These are phyloP conservation scores for Nephrotoma flavescens DNA, from an alignment of 2,888 invertebrate genomes.

Conservation along the genomic window DNA sequence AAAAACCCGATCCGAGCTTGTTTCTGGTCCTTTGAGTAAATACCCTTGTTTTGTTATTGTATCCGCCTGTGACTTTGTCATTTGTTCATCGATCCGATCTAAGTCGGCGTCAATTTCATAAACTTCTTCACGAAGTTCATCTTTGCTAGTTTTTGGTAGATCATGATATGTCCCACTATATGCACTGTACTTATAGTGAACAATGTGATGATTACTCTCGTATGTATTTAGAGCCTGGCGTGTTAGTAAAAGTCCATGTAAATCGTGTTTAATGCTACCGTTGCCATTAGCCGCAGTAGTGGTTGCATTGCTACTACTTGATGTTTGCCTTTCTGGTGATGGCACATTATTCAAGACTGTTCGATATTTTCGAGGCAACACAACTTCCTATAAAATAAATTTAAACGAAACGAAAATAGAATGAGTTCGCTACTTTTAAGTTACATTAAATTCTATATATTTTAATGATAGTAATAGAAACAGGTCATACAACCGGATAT, in stretches of 20 bases:
- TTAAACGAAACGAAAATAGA: not conserved
- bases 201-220: constrained; percentile 74
- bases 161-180: constrained; percentile 81
- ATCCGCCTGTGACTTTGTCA: constrained; percentile 48
- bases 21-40: constrained; percentile 82
- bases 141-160: constrained; percentile 46
- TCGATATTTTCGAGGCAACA: constrained; percentile 63
- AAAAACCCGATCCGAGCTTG: constrained; percentile 79
- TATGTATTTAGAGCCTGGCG: constrained; percentile 54
- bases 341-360: constrained; percentile 46
- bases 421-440: not conserved
- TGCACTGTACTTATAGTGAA: constrained; percentile 80
- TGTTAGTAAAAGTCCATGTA: constrained; percentile 39
- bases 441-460: not conserved
- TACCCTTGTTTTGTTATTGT: constrained; percentile 81
- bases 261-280: constrained; percentile 10
- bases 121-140: constrained; percentile 61
- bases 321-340: constrained; percentile 11
- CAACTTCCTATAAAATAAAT: constrained; percentile 48
- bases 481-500: not conserved
- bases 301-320: constrained; percentile 14
- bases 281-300: constrained; percentile 13
- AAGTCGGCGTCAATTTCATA: constrained; percentile 82
- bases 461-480: not conserved
- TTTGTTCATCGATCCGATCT: constrained; percentile 59